phyloP scores from a whole-genome alignment of 1,140 invertebrate genomes.

The Amyelois transitella region DNA sequence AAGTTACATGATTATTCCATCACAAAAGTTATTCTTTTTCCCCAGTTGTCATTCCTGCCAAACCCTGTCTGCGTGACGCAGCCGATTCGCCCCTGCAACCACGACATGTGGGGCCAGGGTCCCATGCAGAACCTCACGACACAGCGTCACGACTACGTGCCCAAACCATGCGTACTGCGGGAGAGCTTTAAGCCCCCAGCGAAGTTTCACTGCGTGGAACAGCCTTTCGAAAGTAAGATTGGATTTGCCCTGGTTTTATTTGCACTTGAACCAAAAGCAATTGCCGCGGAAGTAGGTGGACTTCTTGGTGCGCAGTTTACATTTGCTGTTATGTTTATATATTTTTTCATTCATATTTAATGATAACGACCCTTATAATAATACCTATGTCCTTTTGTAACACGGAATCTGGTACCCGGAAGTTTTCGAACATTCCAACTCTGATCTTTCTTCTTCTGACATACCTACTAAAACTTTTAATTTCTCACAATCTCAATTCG shows the following conservation, averaged over 20 bases:
- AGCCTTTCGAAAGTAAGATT: slow-evolving; percentile 69
- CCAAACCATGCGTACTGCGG: slow-evolving; percentile 75
- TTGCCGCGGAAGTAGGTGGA: neutral
- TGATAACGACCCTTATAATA: too few species aligned
- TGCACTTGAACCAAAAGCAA: neutral
- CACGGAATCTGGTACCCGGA: too few species aligned
- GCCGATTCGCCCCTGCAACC: slow-evolving; percentile 58
- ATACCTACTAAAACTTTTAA: too few species aligned
- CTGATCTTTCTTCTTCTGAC: too few species aligned
- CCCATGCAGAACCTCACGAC: slow-evolving; percentile 83
- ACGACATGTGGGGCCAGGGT: slow-evolving; percentile 75
- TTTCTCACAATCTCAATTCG: too few species aligned
- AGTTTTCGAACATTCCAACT: too few species aligned
- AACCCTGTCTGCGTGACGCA: slow-evolving; percentile 55
- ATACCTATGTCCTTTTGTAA: too few species aligned
- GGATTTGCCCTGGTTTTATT: too few species aligned
- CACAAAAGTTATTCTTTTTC: neutral
- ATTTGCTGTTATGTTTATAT: too few species aligned
- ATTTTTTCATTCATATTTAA: too few species aligned
- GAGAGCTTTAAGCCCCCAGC: slow-evolving; percentile 72
- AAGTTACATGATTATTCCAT: too few species aligned
- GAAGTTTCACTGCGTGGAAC: slow-evolving; percentile 71
- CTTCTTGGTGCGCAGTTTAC: neutral
- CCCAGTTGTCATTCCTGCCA: slow-evolving; percentile 61
- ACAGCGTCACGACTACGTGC: slow-evolving; percentile 82